These are phyloP conservation scores for Metridium senile DNA, from an alignment of 92 coral and sea anemone genomes.

Conservation along the genomic window DNA sequence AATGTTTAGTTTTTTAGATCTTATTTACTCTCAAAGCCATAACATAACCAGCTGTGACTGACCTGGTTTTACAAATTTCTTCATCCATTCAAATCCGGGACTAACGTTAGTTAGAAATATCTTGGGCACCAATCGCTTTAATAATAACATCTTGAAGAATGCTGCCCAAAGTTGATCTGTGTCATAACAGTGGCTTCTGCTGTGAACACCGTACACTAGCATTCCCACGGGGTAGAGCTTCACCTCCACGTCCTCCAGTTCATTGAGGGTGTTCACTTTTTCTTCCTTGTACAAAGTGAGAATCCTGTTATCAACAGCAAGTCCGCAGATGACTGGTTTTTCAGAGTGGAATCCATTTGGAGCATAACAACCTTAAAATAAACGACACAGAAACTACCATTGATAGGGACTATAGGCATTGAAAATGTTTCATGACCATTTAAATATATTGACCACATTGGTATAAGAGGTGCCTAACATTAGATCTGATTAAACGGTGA, in stretches of 20 bases:
- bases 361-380: slow-evolving; percentile 53
- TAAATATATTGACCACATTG: no score
- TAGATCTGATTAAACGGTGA: no score
- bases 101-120: slow-evolving; percentile 61
- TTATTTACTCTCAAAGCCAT: neutral
- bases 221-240: slow-evolving; percentile 64
- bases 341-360: slow-evolving; percentile 79
- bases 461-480: no score
- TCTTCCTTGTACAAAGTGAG: slow-evolving; percentile 59
- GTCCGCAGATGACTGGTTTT: slow-evolving; percentile 67
- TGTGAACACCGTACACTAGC: slow-evolving; percentile 54
- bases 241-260: slow-evolving; percentile 71
- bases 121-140: slow-evolving; percentile 58
- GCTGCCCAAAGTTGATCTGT: slow-evolving; percentile 79
- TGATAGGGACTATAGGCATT: no score
- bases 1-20: no score
- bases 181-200: slow-evolving; percentile 50
- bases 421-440: no score
- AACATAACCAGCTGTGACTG: neutral
- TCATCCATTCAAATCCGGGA: slow-evolving; percentile 54
- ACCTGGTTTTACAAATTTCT: slow-evolving; percentile 16
- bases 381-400: no score
- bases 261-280: slow-evolving; percentile 39
- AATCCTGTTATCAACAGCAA: slow-evolving; percentile 64
- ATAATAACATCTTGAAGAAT: slow-evolving; percentile 59